Conservation (phyloP, 2,888 invertebrate species). For the Dioctria rufipes region DNA sequence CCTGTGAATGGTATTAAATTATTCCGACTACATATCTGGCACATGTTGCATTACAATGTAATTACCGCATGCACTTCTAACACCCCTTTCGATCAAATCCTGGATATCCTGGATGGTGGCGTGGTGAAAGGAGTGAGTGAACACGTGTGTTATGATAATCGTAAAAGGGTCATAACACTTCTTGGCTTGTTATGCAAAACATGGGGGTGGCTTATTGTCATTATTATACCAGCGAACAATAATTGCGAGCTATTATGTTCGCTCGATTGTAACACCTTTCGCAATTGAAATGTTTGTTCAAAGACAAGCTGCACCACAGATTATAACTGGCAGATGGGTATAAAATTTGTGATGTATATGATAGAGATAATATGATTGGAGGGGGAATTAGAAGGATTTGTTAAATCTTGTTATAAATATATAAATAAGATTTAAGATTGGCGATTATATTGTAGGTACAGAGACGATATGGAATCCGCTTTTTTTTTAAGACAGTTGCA, state of each 20-base stretch:
- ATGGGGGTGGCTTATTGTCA: slow-evolving; percentile 41
- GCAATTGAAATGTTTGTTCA: slow-evolving; percentile 37
- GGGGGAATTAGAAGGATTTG: no score
- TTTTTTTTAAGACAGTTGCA: no score
- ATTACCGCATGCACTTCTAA: not conserved
- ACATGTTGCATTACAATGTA: slow-evolving; percentile 32
- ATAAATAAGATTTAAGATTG: no score
- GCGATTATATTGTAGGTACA: no score
- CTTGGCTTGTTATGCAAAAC: slow-evolving; percentile 2
- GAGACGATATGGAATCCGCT: no score
- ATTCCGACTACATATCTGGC: not conserved
- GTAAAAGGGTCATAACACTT: slow-evolving; percentile 20
- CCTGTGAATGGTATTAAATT: no score
- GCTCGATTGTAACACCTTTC: not conserved
- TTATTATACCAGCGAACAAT: not conserved
- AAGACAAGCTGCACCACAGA: slow-evolving; percentile 23
- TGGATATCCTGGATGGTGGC: not conserved
- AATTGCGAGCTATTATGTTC: slow-evolving; percentile 37
- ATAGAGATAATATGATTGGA: no score
- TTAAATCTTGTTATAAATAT: no score
- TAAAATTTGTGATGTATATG: not conserved
- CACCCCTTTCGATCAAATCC: slow-evolving; percentile 3
- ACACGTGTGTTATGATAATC: slow-evolving; percentile 28
- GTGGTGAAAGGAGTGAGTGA: not conserved
- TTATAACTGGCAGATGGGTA: slow-evolving; percentile 30